Evolutionary conservation across 2,113 vertebrate genomes (phyloP).

Genomic region (Columba janthina): DNA sequence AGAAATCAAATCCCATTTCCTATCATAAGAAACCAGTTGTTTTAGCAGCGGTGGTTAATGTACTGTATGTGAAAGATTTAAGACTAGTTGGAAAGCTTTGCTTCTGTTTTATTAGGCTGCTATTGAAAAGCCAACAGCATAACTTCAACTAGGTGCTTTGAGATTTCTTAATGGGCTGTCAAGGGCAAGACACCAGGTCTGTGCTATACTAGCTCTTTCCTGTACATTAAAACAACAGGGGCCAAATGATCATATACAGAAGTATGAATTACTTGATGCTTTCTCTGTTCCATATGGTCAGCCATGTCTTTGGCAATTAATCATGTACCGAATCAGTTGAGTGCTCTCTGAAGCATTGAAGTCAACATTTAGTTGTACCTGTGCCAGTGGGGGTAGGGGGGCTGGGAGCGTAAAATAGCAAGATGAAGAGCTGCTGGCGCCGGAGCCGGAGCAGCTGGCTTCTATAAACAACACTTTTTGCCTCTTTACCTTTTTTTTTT

Average conservation of each 20-base stretch:
- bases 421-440: slow-evolving; percentile 74
- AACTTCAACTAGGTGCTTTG: slow-evolving; percentile 81
- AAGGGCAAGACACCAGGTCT: slow-evolving; percentile 84
- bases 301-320: slow-evolving; percentile 85
- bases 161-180: slow-evolving; percentile 88
- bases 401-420: slow-evolving; percentile 72
- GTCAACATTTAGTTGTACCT: slow-evolving; percentile 80
- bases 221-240: slow-evolving; percentile 82
- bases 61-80: slow-evolving; percentile 86
- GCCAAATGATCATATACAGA: slow-evolving; percentile 79
- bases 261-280: slow-evolving; percentile 85
- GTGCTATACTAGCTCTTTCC: slow-evolving; percentile 77
- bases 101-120: slow-evolving; percentile 86
- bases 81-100: slow-evolving; percentile 83
- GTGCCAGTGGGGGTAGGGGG: slow-evolving; percentile 76
- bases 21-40: slow-evolving; percentile 83
- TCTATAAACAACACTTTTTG: slow-evolving; percentile 77
- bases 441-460: slow-evolving; percentile 78
- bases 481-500: slow-evolving; percentile 15
- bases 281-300: slow-evolving; percentile 86
- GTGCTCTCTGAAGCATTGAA: slow-evolving; percentile 80
- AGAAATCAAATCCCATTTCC: slow-evolving; percentile 85
- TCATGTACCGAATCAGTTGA: slow-evolving; percentile 81
- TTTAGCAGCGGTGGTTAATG: slow-evolving; percentile 80
- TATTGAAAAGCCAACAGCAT: slow-evolving; percentile 84